Conservation (phyloP, 1,140 invertebrate species). For the Cepaea nemoralis region DNA sequence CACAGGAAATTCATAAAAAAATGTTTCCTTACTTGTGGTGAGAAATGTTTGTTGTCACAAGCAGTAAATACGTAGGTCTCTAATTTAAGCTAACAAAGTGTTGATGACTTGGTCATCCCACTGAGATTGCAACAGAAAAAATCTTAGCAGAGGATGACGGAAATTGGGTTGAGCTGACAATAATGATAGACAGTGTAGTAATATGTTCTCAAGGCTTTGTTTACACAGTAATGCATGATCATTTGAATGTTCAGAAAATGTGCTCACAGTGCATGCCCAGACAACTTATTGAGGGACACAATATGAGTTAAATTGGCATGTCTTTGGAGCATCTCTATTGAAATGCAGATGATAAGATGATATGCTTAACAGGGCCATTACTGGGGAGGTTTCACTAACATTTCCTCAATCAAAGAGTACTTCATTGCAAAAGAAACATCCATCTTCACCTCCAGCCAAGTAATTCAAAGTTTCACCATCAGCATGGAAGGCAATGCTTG, state of each 20-base stretch:
- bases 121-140: conserved; percentile 2
- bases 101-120: neutral
- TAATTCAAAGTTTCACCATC: neutral
- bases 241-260: neutral
- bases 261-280: neutral
- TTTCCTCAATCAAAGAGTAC: neutral
- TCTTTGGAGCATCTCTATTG: neutral
- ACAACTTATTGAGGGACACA: neutral
- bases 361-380: conserved; percentile 1
- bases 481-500: neutral
- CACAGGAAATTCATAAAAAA: conserved; percentile 6
- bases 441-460: neutral
- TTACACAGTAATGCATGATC: neutral
- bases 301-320: neutral
- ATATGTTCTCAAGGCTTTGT: neutral
- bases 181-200: conserved; percentile 7
- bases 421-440: conserved; percentile 2
- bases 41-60: neutral
- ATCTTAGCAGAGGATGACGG: neutral
- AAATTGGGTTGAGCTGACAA: neutral
- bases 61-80: neutral
- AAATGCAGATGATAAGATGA: neutral
- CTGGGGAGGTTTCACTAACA: neutral
- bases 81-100: neutral
- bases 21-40: neutral